Percentiles rank a stretch among this genome's conserved stretches.
Evolutionary conservation across 2,113 vertebrate genomes (phyloP).

Genomic region (Notothenia rossii): DNA sequence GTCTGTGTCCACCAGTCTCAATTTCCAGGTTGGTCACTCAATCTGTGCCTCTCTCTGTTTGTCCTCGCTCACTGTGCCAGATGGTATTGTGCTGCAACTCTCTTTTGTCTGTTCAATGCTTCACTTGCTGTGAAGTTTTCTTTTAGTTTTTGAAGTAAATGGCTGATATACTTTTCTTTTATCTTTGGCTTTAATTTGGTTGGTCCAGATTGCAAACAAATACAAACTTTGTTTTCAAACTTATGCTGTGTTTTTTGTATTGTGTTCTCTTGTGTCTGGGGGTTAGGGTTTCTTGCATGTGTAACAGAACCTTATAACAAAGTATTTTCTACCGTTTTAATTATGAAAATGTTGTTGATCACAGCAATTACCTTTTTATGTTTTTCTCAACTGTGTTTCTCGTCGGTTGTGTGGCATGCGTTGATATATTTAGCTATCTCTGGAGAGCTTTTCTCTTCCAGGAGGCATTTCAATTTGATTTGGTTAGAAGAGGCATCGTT

Average conservation of each 20-base stretch:
- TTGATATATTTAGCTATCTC: constrained; percentile 29
- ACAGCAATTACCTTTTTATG: no score
- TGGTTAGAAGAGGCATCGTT: constrained; percentile 5
- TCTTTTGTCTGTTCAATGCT: not conserved
- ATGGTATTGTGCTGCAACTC: not conserved
- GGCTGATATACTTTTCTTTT: not conserved
- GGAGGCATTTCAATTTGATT: constrained; percentile 26
- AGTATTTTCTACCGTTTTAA: no score
- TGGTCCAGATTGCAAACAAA: not conserved
- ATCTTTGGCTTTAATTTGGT: not conserved
- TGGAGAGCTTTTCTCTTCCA: constrained; percentile 26
- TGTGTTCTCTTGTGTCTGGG: no score
- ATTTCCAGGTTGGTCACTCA: constrained; percentile 1
- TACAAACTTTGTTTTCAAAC: no score
- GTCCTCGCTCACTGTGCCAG: not conserved
- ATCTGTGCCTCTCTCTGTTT: constrained; percentile 3
- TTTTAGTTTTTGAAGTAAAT: not conserved
- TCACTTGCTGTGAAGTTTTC: not conserved
- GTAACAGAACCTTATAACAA: no score
- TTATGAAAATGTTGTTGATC: no score
- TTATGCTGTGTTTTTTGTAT: no score
- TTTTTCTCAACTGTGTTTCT: not conserved
- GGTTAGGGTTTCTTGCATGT: no score
- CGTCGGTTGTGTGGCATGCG: constrained; percentile 4
- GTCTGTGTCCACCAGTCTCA: not conserved